Base-by-base conservation (phyloP, 2,113 vertebrate genomes). In the Theristicus caerulescens region DNA sequence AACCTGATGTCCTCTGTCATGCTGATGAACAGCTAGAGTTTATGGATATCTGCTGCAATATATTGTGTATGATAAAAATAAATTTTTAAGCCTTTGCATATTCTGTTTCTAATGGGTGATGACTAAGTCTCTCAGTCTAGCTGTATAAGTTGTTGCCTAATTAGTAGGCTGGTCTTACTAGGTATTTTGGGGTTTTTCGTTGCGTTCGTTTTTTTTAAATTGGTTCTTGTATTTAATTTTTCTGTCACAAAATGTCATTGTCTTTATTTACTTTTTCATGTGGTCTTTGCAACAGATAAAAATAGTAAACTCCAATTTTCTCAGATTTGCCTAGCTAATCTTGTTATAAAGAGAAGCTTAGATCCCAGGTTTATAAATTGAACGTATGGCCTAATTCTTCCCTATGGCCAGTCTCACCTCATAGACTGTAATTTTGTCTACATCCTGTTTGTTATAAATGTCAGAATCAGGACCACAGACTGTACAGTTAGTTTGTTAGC, bases 271-370 rank as follows among this genome's bases (percentile, higher is more conserved):
- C 74, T 88, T 93, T 90, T 94, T 69, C n/a, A 24, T 46, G 61
- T 64, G 74, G 29, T 44, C 64, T 74, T 89, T 86, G 62, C 59
- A 90, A 21, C 26, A 88, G 72, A 58, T 93, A 85, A 93, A 96
- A 83, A 85, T 71, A 93, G 74, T 81, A 82, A 96, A 76, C 72
- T 74, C 81, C 15, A 65, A 6, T 88, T 94, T 70, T 78, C 72
- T 94, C 74, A 86, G 90, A 87, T 82, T 87, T 96, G 77, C 77
- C 42, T 95, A 40, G 66, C 89, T 95, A 40, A 95, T 95, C 89
- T 92, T 84, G 86, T 94, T 95, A 90, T 52, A 93, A 95, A 91
- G 96, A 93, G 82, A 90, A 93, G 82, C 71, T 93, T 87, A 91
- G 70, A 46, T 52, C 66, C 29, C 20, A 70, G 55, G 61, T 73